Evolutionary conservation across 2,113 vertebrate genomes (phyloP).

Genomic region (Alectura lathami): DNA sequence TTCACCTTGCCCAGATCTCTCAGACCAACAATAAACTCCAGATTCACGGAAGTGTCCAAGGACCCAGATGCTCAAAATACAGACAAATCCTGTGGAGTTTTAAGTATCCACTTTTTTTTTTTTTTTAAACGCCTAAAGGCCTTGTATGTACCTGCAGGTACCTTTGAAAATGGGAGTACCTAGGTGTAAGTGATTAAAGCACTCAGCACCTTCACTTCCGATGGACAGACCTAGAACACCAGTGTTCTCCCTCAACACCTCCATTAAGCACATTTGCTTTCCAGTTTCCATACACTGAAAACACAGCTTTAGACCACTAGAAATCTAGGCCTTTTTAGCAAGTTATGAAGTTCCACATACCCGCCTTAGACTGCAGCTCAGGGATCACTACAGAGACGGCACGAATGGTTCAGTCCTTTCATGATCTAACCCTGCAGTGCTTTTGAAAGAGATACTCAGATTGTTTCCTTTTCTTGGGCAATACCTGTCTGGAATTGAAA

Average conservation of each 20-base stretch:
- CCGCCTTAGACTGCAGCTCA: background rate
- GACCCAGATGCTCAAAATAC: background rate
- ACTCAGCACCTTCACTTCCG: background rate
- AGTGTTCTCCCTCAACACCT: background rate
- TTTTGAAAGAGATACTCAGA: background rate
- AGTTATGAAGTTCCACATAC: background rate
- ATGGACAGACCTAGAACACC: background rate
- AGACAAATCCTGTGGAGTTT: background rate
- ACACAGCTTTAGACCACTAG: background rate
- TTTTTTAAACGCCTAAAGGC: background rate
- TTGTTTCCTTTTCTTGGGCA: background rate
- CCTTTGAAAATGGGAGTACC: background rate
- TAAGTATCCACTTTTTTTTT: background rate
- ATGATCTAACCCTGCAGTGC: background rate
- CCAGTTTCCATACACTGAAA: background rate
- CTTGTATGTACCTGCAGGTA: background rate
- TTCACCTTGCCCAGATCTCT: background rate
- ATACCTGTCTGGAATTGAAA: background rate
- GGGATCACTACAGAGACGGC: accelerated
- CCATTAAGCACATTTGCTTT: background rate
- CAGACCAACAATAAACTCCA: background rate
- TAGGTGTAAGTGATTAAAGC: background rate
- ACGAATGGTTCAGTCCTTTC: background rate
- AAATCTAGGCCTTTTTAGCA: background rate
- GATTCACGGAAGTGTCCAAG: background rate